Evolutionary conservation across 2,113 vertebrate species (phyloP).

Genomic region (Pterocles gutturalis): DNA sequence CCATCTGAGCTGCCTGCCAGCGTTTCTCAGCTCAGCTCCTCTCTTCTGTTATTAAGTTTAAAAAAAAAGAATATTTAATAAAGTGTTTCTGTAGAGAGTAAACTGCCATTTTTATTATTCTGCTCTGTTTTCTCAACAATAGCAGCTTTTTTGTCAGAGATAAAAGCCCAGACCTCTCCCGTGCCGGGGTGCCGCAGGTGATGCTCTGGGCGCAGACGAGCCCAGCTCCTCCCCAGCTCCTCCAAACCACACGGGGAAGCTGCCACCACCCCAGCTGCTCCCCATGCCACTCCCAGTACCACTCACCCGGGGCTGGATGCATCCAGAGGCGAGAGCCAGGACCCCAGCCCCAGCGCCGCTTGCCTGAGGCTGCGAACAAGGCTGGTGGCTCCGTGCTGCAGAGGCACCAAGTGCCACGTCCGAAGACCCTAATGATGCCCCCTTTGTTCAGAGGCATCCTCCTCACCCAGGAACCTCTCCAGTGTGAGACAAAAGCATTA

Average conservation of each 20-base stretch:
- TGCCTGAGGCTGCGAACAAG: too few species aligned
- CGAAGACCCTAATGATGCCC: neutral
- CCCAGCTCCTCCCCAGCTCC: neutral
- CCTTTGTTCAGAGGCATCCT: neutral
- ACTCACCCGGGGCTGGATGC: neutral
- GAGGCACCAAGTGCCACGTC: fast-evolving
- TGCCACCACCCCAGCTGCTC: fast-evolving
- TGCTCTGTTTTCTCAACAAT: neutral
- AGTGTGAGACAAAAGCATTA: neutral
- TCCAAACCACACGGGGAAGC: neutral
- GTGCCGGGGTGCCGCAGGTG: neutral
- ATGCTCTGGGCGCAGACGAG: neutral
- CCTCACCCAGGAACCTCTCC: neutral
- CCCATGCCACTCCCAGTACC: neutral
- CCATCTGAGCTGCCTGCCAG: neutral
- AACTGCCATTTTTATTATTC: slow-evolving; percentile 38
- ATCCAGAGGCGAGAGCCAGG: neutral
- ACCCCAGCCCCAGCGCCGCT: neutral
- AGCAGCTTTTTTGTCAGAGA: neutral
- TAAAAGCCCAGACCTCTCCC: neutral
- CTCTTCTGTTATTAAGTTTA: neutral
- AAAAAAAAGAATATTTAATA: slow-evolving; percentile 21
- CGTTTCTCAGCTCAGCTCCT: neutral
- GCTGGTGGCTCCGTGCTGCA: neutral
- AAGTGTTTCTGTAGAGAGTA: slow-evolving; percentile 28